A percentile compares a stretch with the other conserved stretches of the same genome.
Evolutionary conservation across 2,113 vertebrate species (phyloP).

Genomic region (Chloropsis hardwickii): DNA sequence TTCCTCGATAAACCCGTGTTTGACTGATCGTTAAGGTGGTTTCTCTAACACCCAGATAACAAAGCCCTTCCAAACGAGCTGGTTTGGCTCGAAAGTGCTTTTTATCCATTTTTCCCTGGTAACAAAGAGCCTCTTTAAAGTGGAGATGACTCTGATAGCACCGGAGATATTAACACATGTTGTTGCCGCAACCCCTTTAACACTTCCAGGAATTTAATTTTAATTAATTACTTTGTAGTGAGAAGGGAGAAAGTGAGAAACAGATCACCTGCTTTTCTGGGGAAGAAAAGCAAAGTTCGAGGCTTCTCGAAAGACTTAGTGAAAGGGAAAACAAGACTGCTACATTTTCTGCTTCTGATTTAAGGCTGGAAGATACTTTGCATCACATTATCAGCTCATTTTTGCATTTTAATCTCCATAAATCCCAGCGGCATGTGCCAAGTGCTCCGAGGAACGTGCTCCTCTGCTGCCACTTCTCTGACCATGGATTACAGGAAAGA

Average conservation of each 20-base stretch:
- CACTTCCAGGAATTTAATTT: slow-evolving; percentile 11
- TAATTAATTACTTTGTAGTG: slow-evolving; percentile 10
- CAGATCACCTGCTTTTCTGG: not conserved
- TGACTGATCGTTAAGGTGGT: not conserved
- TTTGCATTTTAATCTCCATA: slow-evolving; percentile 39
- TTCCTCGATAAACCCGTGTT: not conserved
- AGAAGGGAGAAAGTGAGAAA: not conserved
- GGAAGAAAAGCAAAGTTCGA: not conserved
- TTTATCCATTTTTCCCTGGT: not conserved
- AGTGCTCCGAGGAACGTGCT: not conserved
- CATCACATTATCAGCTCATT: not conserved
- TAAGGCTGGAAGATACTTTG: not conserved
- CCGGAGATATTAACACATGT: not conserved
- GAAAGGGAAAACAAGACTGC: not conserved
- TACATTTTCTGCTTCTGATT: not conserved
- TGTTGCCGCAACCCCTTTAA: slow-evolving; percentile 11
- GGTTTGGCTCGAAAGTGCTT: not conserved
- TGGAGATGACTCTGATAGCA: slow-evolving; percentile 13
- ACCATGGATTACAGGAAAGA: not conserved
- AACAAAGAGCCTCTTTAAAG: slow-evolving; percentile 9
- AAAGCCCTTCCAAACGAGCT: not conserved
- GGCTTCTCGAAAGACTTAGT: not conserved
- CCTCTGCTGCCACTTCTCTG: not conserved
- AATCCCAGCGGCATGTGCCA: not conserved
- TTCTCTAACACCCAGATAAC: not conserved